Evolutionary conservation across 1,140 invertebrate species (phyloP), one percentile per base, ranked within the genome.

Genomic region (Calliopsis andreniformis): DNA sequence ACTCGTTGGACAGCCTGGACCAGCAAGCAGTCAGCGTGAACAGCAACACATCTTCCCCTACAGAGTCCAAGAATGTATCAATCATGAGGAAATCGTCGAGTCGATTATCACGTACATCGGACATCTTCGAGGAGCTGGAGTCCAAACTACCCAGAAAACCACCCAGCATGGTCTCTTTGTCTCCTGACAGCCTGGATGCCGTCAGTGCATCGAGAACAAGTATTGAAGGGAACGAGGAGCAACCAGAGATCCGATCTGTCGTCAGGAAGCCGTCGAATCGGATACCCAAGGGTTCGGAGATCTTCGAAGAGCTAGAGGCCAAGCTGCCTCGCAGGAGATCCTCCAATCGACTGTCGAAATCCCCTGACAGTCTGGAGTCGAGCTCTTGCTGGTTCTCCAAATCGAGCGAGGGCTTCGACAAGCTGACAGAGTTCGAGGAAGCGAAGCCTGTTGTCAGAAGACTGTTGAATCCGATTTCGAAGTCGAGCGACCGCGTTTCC

Each of bases 81-180:
- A 83, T 91, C 0, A 66, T 88, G 3, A 78, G 90, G 4, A 92
- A 92, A 56, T 91, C 90, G 0, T 92, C 91, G 30, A 91, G 87
- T n/a, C 79, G 89, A 0, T 18, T 88, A 20, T 91, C 89, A 0
- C 75, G 88, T 8, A 89, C 80, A 10, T 92, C 90, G 0, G 90
- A 90, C 10, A 87, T 92, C 7, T 91, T 91, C 76, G 90, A 92
- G 30, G 66, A 76, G 10, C 10, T 76, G 18, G 42, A 62, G 45
- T 39, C 75, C 0, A 89, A 86, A 16, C 58, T 87, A 6, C 83
- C 87, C 2, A 86, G 78, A 18, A 88, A 88, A 10, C 83, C 80
- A 3, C 30, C 75, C 39, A 91, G 87, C 59, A 75, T 81, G 5
- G 85, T 84, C 7, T 91, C 91, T 0, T 56, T 90, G 7, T 92